Conservation (phyloP, 2,113 vertebrate species). For the Rynchops niger region DNA sequence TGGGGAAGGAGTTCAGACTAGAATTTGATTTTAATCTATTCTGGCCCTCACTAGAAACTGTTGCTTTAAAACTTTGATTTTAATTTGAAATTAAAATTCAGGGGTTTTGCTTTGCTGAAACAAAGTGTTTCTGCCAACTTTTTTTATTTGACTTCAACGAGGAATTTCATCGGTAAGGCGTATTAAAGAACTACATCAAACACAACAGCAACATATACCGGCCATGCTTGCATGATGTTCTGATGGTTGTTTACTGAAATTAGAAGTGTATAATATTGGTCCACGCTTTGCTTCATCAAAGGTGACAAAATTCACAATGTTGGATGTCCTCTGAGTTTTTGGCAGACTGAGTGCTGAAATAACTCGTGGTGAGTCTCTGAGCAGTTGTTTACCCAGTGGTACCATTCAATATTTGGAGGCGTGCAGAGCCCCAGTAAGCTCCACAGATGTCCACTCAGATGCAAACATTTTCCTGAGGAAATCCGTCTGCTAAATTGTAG, state of each 20-base stretch:
- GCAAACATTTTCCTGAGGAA: background rate
- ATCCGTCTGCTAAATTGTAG: background rate
- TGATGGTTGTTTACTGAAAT: background rate
- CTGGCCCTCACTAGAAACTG: background rate
- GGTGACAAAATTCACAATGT: background rate
- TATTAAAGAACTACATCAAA: background rate
- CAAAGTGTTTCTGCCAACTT: background rate
- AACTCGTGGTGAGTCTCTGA: background rate
- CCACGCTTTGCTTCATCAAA: background rate
- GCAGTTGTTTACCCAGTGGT: background rate
- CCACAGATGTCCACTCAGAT: background rate
- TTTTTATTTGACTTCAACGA: background rate
- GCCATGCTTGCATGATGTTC: background rate
- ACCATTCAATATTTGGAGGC: background rate
- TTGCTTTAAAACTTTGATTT: background rate
- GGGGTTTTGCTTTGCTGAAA: background rate
- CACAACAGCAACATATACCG: background rate
- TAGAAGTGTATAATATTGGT: background rate
- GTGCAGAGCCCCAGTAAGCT: background rate
- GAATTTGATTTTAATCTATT: background rate
- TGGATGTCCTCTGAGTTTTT: background rate
- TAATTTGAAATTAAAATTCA: background rate
- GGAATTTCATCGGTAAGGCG: background rate
- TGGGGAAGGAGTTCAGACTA: background rate
- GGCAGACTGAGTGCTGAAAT: background rate